Conservation (phyloP, 1,140 invertebrate genomes). For the Brachionus koreanus region DNA sequence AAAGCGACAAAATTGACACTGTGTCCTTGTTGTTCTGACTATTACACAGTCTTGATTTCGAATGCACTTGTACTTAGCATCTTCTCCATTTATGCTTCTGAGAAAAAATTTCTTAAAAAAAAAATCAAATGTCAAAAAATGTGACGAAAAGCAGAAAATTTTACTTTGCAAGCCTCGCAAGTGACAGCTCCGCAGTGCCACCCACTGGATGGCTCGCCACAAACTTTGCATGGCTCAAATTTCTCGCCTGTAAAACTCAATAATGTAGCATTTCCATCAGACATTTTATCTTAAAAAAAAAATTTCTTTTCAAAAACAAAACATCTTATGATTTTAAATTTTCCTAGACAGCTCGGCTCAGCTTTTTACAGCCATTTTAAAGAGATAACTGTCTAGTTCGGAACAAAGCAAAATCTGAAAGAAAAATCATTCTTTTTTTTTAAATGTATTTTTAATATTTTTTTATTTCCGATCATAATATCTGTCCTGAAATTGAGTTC, state of each 20-base stretch:
- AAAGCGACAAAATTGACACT: conserved; percentile 95
- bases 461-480: conserved; percentile 36
- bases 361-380: not conserved
- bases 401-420: not conserved
- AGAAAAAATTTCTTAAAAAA: conserved; percentile 57
- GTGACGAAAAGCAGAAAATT: not conserved
- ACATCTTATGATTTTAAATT: not conserved
- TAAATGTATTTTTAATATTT: conserved; percentile 43
- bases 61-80: conserved; percentile 54
- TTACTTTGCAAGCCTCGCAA: conserved; percentile 60
- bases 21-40: conserved; percentile 55
- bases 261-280: not conserved
- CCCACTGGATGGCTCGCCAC: conserved; percentile 56
- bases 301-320: not conserved
- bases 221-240: conserved; percentile 53
- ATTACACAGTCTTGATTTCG: conserved; percentile 53
- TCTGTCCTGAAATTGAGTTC: conserved; percentile 40
- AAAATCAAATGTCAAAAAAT: not conserved
- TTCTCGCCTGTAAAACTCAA: conserved; percentile 28
- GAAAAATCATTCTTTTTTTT: conserved; percentile 1
- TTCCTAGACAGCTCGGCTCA: not conserved
- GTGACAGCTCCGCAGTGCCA: conserved; percentile 59
- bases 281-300: conserved; percentile 35
- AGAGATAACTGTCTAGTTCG: not conserved
- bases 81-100: conserved; percentile 52